Percentiles rank a stretch among this genome's conserved stretches.
Evolutionary conservation across 2,113 vertebrate species (phyloP).

Genomic region (Pteronura brasiliensis): DNA sequence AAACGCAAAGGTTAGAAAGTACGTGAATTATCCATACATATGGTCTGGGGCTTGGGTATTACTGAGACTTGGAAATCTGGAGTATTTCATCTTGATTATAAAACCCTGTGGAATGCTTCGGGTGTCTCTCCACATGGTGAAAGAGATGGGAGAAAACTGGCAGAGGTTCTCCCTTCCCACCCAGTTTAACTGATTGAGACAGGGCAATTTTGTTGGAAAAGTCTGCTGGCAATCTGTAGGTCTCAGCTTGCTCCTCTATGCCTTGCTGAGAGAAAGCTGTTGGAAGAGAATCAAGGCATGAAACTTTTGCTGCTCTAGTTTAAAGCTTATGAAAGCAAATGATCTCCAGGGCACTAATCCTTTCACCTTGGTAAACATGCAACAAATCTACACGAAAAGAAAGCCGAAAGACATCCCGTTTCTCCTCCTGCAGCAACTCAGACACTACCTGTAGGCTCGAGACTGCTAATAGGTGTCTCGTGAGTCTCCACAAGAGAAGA

Average conservation of each 20-base stretch:
- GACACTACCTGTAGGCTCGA: conserved; percentile 57
- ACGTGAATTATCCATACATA: conserved; percentile 45
- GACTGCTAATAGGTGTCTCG: conserved; percentile 51
- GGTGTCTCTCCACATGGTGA: conserved; percentile 68
- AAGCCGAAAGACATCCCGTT: conserved; percentile 47
- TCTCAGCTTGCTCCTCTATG: conserved; percentile 82
- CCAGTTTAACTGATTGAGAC: conserved; percentile 82
- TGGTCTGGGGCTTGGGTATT: conserved; percentile 52
- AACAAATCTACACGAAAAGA: conserved; percentile 76
- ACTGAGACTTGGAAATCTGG: conserved; percentile 73
- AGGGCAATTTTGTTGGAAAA: conserved; percentile 81
- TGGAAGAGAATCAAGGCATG: conserved; percentile 83
- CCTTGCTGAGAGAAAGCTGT: conserved; percentile 78
- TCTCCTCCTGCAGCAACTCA: conserved; percentile 38
- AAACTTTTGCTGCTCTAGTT: conserved; percentile 81
- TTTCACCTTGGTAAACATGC: conserved; percentile 82
- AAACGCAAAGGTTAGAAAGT: conserved; percentile 58
- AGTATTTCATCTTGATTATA: conserved; percentile 73
- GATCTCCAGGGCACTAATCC: conserved; percentile 82
- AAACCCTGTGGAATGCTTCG: conserved; percentile 67
- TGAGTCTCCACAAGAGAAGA: conserved; percentile 33
- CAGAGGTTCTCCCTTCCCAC: conserved; percentile 78
- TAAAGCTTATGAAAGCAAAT: conserved; percentile 84
- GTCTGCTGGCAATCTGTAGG: conserved; percentile 82
- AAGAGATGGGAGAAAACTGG: conserved; percentile 76